Percentiles rank a stretch among this genome's conserved stretches.
Evolutionary conservation across 1,140 invertebrate species (phyloP).

Genomic region (Akabosia matsudoensis): DNA sequence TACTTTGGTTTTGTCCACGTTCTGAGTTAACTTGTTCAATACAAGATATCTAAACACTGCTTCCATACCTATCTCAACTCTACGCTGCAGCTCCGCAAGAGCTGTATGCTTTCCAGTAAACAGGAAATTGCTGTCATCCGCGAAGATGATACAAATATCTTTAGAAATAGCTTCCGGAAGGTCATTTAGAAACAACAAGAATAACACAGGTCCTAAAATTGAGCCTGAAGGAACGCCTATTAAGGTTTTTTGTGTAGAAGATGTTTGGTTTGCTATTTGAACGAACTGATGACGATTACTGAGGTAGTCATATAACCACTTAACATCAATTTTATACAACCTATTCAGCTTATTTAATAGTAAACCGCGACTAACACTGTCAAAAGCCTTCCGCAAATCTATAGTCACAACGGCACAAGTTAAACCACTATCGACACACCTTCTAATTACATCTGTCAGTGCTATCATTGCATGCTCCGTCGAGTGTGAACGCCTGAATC

Average conservation of each 20-base stretch:
- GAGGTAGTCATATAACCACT: background rate
- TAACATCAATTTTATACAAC: background rate
- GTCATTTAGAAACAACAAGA: slow-evolving; percentile 4
- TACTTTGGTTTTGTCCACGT: slow-evolving; percentile 14
- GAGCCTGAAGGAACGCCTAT: background rate
- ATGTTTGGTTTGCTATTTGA: background rate
- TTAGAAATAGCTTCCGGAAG: background rate
- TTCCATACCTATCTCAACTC: background rate
- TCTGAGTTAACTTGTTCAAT: background rate
- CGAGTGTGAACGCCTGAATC: slow-evolving; percentile 14
- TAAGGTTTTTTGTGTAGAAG: background rate
- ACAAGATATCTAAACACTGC: background rate
- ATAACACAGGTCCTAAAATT: background rate
- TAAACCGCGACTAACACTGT: background rate
- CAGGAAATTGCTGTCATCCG: background rate
- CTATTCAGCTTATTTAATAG: background rate
- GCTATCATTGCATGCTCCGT: slow-evolving; percentile 25
- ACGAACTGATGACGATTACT: background rate
- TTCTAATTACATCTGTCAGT: slow-evolving; percentile 1
- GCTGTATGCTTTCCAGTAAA: background rate
- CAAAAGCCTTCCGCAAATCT: slow-evolving; percentile 32
- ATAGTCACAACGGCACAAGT: slow-evolving; percentile 15
- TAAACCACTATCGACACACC: slow-evolving; percentile 10
- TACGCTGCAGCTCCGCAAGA: background rate
- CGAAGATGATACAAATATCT: background rate